phyloP scores from a whole-genome alignment of 1,140 invertebrate genomes.

The Asobara japonica region DNA sequence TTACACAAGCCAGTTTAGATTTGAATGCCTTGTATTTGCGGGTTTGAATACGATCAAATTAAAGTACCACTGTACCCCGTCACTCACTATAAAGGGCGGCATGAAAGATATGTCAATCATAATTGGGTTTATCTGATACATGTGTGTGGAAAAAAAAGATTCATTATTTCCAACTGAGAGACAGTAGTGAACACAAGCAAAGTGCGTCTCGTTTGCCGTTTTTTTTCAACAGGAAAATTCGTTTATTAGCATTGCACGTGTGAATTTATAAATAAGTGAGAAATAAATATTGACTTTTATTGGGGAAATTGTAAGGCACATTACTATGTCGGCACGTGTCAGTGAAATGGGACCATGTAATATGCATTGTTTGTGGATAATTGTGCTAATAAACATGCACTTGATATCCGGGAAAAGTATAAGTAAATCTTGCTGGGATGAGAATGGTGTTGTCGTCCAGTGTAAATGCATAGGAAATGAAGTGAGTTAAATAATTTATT shows the following conservation, averaged over 20 bases:
- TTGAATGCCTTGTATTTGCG: slow-evolving; percentile 13
- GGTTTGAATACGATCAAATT: slow-evolving; percentile 24
- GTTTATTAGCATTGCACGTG: neutral
- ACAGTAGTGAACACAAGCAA: neutral
- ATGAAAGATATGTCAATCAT: slow-evolving; percentile 54
- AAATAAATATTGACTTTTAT: neutral
- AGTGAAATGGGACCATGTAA: neutral
- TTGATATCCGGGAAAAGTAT: slow-evolving; percentile 28
- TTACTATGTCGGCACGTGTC: neutral
- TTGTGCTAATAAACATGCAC: slow-evolving; percentile 1
- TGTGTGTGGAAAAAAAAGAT: neutral
- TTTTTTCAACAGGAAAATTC: neutral
- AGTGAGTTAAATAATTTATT: slow-evolving; percentile 38
- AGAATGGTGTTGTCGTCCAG: slow-evolving; percentile 32
- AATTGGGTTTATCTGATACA: slow-evolving; percentile 35
- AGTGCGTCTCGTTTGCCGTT: neutral
- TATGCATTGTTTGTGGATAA: slow-evolving; percentile 27
- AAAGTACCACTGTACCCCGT: slow-evolving; percentile 33
- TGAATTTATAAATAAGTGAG: neutral
- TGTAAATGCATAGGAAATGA: slow-evolving; percentile 46
- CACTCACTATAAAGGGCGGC: slow-evolving; percentile 52
- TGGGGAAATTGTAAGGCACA: neutral
- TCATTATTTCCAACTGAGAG: neutral
- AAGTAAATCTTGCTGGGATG: slow-evolving; percentile 41
- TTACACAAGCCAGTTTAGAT: neutral